Base-by-base conservation (phyloP, 2,888 invertebrate genomes). In the Sthenelais limicola region DNA sequence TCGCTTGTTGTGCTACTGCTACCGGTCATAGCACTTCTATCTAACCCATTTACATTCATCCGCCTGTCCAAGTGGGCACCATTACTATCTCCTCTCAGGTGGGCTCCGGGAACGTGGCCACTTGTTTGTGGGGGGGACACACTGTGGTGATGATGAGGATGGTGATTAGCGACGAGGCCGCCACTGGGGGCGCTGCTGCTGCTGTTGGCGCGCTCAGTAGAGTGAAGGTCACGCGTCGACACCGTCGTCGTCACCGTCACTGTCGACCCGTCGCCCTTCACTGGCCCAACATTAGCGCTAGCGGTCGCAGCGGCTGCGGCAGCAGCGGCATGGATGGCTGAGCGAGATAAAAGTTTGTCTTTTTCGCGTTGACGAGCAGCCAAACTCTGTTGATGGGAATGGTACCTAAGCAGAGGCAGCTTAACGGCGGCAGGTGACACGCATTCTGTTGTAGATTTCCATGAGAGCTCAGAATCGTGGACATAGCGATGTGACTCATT, bases 41-140 rank as follows among this genome's bases (percentile, higher is more conserved):
- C 80, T 75, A 74, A 78, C 62, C 82, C 83, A 82, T 82, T 80
- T 68, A 79, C 77, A 72, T 80, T 80, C 83, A 83, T 83, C 76
- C 81, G 82, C 78, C 75, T 78, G 70, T 76, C 73, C 67, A 38
- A 24, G 38, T 62, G 62, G 62, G 62, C 62, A 38, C 62, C 62
- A 62, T 62, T 62, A n/a, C 51, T 51, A n/a, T 24, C n/a, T n/a
- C n/a, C n/a, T n/a, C n/a, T n/a, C n/a, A n/a, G n/a, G n/a, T n/a
- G n/a, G n/a, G n/a, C n/a, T n/a, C n/a, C n/a, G n/a, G n/a, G n/a
- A n/a, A n/a, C n/a, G n/a, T n/a, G n/a, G n/a, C n/a, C n/a, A n/a
- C n/a, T n/a, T n/a, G n/a, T n/a, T n/a, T n/a, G n/a, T n/a, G n/a
- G n/a, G n/a, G n/a, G n/a, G n/a, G n/a, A n/a, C n/a, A n/a, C n/a